Base-by-base conservation (phyloP, 1,140 invertebrate genomes). In the Neelides sp. region DNA sequence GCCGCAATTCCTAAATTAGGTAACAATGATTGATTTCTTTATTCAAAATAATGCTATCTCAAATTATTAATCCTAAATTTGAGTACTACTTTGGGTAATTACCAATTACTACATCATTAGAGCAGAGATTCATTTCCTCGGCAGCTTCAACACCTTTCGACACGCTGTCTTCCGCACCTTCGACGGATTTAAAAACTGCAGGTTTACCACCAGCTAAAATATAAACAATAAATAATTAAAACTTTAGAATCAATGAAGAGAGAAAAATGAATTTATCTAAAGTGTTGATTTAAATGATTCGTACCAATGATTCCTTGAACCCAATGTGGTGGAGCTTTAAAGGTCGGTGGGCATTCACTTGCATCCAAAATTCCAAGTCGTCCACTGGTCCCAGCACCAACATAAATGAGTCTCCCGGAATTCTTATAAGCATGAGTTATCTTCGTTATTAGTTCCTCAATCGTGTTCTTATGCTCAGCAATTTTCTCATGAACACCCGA, bases 321-420 rank as follows among this genome's bases (percentile, higher is more conserved):
- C 56, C 51, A 54, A 2, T 48, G 15, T 12, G 46, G 44, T 8
- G 51, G 56, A 15, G 39, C 39, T 17, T 10, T 39, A 40, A 61
- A 63, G 1, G 61, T 63, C 17, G 60, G 61, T 15, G 57, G 59
- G 50, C 54, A 58, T 57, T 63, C 61, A 17, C 39, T 46, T 3
- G 61, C 57, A 48, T 61, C 59, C 4, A 61, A 22, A 39, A 59
- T 45, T 8, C 57, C 59, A 1, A 59, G 39, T 20, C 60, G 4
- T 7, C 60, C 60, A 45, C 50, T 54, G 1, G 60, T 61, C 5
- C 60, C 60, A 5, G 57, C 54, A 0, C 60, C 60, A 0, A 58
- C 50, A 26, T 59, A 59, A 26, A 59, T 53, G 10, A 61, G 34
- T 4, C 58, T 4, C 1, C 58, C 58, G 5, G 55, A 55, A 26